Base-by-base conservation (phyloP, 2,113 vertebrate genomes). In the Nibea coibor region DNA sequence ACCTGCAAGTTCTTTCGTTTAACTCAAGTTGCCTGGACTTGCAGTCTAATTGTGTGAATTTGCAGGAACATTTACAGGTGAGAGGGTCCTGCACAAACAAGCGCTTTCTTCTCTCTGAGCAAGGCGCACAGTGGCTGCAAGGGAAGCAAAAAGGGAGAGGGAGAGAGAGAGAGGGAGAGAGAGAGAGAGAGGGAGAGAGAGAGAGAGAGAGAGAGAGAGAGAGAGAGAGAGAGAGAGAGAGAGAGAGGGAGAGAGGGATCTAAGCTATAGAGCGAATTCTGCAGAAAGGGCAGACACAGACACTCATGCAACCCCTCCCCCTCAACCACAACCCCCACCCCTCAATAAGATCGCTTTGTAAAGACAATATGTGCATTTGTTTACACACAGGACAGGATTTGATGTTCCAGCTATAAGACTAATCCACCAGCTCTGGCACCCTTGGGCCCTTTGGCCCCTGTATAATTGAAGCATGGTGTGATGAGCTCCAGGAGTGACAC, bases 1-100 rank as follows among this genome's bases (percentile, higher is more conserved):
- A 99, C 97, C 97, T 99, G 97, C 97, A 99, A 96, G 96, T 98
- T 96, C 96, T 96, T 95, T 98, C 96, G 96, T 99, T 99, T 99
- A 99, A 97, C 95, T 98, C 97, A 97, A 98, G 97, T 94, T 97
- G 96, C 94, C 96, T 97, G 95, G 97, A 97, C 96, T 97, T 97
- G 97, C 97, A 98, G 96, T 97, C 96, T 94, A 97, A 98, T 90
- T 97, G 96, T 96, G 97, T 97, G 96, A 96, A 96, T 98, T 97
- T 99, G 96, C 97, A 99, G 96, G 97, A 97, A 93, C 97, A 99
- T 96, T 96, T 96, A 97, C 97, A 99, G 96, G 96, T 98, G 96
- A 97, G 94, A 94, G 96, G 97, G 95, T 99, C 97, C 97, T 98
- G 97, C 95, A 97, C 96, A 97, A 95, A 98, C 96, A 97, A 97